These are phyloP conservation scores for Bathynomus jamesi DNA, from an alignment of 1,140 invertebrate species.

Conservation along the genomic window DNA sequence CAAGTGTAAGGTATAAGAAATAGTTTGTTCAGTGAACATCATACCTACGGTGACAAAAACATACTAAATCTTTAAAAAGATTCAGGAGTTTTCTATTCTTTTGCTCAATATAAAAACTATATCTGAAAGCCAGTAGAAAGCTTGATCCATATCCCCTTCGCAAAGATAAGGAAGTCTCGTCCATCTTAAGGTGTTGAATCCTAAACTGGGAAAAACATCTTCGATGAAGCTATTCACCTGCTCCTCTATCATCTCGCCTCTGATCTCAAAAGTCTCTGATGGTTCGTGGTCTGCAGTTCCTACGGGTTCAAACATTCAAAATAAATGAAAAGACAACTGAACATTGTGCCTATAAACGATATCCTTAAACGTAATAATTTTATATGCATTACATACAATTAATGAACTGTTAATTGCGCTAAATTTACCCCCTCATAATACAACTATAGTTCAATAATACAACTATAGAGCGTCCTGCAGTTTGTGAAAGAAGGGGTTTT, in stretches of 20 bases:
- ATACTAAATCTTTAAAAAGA: no score
- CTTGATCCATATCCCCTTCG: conserved; percentile 84
- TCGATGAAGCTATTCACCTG: conserved; percentile 62
- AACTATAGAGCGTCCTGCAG: no score
- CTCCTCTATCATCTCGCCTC: conserved; percentile 63
- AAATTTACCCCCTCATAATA: no score
- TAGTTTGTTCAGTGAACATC: no score
- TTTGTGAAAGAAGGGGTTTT: no score
- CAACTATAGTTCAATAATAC: no score
- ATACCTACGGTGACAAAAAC: no score
- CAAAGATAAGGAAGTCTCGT: conserved; percentile 82
- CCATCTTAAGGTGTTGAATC: conserved; percentile 50
- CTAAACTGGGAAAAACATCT: conserved; percentile 17
- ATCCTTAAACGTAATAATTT: no score
- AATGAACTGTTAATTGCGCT: no score
- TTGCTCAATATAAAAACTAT: conserved; percentile 56
- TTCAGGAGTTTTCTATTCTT: not conserved
- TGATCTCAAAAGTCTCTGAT: conserved; percentile 58
- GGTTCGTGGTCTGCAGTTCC: conserved; percentile 51
- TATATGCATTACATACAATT: no score
- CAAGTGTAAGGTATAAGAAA: no score
- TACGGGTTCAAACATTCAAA: no score
- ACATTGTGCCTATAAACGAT: not conserved
- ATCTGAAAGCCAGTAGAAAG: conserved; percentile 85
- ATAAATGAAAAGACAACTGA: not conserved